These are phyloP conservation scores for Melikaiella ostensackeni DNA, from an alignment of 2,888 invertebrate species.

Conservation along the genomic window DNA sequence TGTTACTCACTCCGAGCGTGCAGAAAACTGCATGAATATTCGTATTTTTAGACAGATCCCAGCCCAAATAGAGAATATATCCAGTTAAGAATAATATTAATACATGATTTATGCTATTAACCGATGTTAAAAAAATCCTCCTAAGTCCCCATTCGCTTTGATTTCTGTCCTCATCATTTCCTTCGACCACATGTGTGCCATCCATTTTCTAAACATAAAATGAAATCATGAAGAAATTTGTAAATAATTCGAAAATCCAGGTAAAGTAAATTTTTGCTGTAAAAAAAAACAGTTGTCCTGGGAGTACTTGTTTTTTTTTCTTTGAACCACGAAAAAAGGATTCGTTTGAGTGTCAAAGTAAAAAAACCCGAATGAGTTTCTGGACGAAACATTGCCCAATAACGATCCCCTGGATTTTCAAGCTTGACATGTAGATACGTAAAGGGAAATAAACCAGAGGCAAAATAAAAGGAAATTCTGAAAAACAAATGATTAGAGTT, in stretches of 20 bases:
- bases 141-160: conserved; percentile 37
- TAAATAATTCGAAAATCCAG: neutral
- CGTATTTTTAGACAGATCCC: conserved; percentile 42
- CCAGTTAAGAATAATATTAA: conserved; percentile 52
- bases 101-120: conserved; percentile 53
- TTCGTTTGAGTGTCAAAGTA: conserved; percentile 13
- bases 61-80: conserved; percentile 49
- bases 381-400: conserved; percentile 31
- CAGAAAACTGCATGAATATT: conserved; percentile 54
- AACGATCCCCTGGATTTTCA: conserved; percentile 24
- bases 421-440: conserved; percentile 30
- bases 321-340: neutral
- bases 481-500: neutral
- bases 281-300: neutral
- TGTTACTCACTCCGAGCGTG: conserved; percentile 55
- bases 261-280: neutral
- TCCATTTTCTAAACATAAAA: conserved; percentile 46
- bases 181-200: conserved; percentile 41
- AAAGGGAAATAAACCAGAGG: conserved; percentile 23
- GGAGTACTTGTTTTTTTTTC: neutral
- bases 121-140: conserved; percentile 42
- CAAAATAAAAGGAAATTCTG: conserved; percentile 15
- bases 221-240: neutral
- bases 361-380: conserved; percentile 26
- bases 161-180: conserved; percentile 19